These are phyloP conservation scores for Brachionus manjavacas DNA, from an alignment of 1,140 invertebrate species.

Conservation along the genomic window DNA sequence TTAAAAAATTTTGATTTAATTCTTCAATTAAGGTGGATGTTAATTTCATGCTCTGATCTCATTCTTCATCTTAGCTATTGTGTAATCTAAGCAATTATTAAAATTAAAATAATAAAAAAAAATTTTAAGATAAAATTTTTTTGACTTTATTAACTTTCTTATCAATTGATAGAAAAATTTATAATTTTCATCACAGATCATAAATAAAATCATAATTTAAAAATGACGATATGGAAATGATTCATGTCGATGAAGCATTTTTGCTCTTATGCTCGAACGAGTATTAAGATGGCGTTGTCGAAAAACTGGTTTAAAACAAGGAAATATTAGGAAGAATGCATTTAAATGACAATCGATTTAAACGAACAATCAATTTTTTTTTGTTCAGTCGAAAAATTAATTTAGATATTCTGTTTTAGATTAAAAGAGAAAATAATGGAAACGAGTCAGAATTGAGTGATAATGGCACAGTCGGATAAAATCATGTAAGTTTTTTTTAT, in stretches of 20 bases:
- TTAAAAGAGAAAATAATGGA: background rate
- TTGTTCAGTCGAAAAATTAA: background rate
- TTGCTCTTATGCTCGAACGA: background rate
- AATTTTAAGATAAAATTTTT: background rate
- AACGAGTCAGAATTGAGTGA: background rate
- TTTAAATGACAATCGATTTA: background rate
- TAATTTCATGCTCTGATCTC: too few species aligned
- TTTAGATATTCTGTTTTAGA: background rate
- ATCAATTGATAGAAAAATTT: background rate
- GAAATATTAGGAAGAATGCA: background rate
- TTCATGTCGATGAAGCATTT: background rate
- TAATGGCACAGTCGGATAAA: background rate
- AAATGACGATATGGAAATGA: background rate
- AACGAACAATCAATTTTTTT: background rate
- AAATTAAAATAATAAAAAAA: background rate
- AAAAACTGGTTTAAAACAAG: background rate
- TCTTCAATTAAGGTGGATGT: too few species aligned
- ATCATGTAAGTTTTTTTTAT: background rate
- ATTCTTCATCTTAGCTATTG: background rate
- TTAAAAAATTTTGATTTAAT: too few species aligned
- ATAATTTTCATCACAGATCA: background rate
- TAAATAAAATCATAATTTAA: background rate
- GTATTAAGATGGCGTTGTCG: background rate
- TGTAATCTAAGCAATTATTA: background rate
- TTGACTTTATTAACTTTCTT: background rate